Evolutionary conservation across 2,797 vertebrate genomes (phyloP), one percentile per base, ranked within the genome.

Genomic region (Intellagama lesueurii): DNA sequence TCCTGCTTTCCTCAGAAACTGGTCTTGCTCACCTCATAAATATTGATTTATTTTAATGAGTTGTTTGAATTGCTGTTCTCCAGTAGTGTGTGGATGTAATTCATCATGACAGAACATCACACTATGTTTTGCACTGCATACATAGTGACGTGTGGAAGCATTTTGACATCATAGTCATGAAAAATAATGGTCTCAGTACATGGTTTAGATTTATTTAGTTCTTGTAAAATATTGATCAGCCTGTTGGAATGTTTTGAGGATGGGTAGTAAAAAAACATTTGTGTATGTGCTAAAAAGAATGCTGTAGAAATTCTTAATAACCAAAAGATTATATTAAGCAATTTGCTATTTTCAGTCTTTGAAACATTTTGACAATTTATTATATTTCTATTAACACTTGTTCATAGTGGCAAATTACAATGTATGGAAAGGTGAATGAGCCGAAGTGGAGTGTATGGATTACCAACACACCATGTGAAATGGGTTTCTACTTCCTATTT

Each of bases 311-410:
- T 40, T 11, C 52, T 56, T 56, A 56, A 14, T 56, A 56, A 56
- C 52, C 40, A 40, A 56, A 56, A 56, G 52, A 56, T 56, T 56
- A 9, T 56, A 56, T 56, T 56, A 56, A 56, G 9, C 14, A 56
- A 11, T 49, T 40, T 49, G 76, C 24, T 5, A 69, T 88, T 83
- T 78, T 77, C 44, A 88, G 68, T 24, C 22, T 66, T 68, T 28
- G 40, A 78, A 83, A 72, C 47, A 0, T 86, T 93, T 88, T 87
- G 90, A 91, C 90, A 69, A 89, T 70, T 64, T 28, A 11, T 81
- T 2, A 60, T 73, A 76, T 68, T 32, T 72, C 84, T 22, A 78
- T 6, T 2, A 87, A 82, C 92, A 89, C 85, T 4, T 22, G 78
- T 22, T 0, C 90, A 30, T 90, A 0, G 40, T 92, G 44, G 83